A percentile compares a stretch with the other conserved stretches of the same genome.
Conservation (phyloP, 35 echinoderm and acorn worm species). For the Stichopus chloronotus region DNA sequence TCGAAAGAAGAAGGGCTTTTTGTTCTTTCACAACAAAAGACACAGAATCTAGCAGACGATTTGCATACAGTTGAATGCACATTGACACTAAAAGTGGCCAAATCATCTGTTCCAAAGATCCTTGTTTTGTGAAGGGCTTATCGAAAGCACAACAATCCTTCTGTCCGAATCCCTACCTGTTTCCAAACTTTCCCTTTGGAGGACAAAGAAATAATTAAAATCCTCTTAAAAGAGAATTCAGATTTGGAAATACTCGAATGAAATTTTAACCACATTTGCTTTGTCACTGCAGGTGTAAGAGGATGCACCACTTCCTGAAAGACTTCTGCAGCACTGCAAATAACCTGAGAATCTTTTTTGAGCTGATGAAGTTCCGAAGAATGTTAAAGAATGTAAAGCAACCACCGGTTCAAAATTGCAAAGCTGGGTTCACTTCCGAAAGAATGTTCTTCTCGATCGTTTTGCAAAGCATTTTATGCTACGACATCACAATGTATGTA, state of each 20-base stretch:
- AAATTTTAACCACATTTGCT: background rate
- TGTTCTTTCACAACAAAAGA: background rate
- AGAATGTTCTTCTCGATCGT: too few relatives aligned
- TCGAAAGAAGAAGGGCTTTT: background rate
- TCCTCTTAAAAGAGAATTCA: background rate
- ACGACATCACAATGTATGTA: too few relatives aligned
- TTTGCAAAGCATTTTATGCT: too few relatives aligned
- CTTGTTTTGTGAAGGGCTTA: background rate
- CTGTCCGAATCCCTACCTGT: constrained; percentile 20
- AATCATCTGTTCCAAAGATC: background rate
- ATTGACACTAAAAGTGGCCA: background rate
- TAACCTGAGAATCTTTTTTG: too few relatives aligned
- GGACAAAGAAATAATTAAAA: constrained; percentile 45
- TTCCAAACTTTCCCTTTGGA: constrained; percentile 24
- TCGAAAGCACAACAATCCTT: background rate
- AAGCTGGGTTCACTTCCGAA: too few relatives aligned
- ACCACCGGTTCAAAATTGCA: too few relatives aligned
- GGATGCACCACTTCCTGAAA: too few relatives aligned
- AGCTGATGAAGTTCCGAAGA: too few relatives aligned
- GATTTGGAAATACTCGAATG: background rate
- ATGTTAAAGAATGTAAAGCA: too few relatives aligned
- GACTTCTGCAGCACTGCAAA: too few relatives aligned
- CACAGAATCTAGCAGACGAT: background rate
- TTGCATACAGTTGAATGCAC: background rate
- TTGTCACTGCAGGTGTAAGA: background rate